These are phyloP conservation scores for Lycaena phlaeas DNA, from an alignment of 2,888 invertebrate genomes.

Conservation along the genomic window DNA sequence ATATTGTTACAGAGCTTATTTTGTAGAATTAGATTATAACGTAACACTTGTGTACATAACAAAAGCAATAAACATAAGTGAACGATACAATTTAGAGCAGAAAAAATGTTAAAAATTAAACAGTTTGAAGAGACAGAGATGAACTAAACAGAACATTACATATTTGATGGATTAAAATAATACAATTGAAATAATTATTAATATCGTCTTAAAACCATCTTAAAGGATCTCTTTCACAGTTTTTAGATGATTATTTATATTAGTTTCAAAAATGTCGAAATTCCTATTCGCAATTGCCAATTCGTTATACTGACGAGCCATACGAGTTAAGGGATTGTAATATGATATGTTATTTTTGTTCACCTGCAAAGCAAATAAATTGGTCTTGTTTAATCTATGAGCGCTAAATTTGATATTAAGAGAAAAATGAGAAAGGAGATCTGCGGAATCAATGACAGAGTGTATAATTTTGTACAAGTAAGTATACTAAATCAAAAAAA, in stretches of 20 bases:
- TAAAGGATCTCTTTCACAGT: no score
- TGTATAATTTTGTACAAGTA: slow-evolving; percentile 1
- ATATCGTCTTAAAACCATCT: no score
- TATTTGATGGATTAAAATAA: no score
- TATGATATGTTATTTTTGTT: not conserved
- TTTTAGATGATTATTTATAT: not conserved
- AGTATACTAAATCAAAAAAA: not conserved
- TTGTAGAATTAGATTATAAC: no score
- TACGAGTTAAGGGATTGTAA: not conserved
- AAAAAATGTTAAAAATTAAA: no score
- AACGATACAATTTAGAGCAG: no score
- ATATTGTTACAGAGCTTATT: no score
- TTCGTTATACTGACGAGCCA: not conserved
- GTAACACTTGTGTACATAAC: no score
- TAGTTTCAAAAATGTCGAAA: not conserved
- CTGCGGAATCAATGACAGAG: not conserved
- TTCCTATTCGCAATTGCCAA: not conserved
- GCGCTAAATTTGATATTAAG: slow-evolving; percentile 1
- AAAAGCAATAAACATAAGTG: no score
- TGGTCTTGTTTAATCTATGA: not conserved
- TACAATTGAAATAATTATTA: no score
- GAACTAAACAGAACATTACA: no score
- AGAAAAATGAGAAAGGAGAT: not conserved
- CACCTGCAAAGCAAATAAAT: not conserved
- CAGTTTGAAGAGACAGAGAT: no score